Evolutionary conservation across 1,140 invertebrate genomes (phyloP).

Genomic region (Sycobia sp.): DNA sequence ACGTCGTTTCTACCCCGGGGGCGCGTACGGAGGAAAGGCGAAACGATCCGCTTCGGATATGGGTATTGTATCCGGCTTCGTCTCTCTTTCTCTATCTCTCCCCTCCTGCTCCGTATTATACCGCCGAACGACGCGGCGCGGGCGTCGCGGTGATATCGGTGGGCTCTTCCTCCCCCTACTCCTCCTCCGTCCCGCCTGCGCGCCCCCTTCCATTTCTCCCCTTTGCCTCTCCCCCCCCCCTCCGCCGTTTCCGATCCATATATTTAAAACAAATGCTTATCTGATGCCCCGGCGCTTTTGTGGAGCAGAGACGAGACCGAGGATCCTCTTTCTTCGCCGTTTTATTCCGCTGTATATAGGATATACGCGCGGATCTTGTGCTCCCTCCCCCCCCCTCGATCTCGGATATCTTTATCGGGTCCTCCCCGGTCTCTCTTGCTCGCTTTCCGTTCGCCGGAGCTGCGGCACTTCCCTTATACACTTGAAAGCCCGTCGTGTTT

Average conservation of each 20-base stretch:
- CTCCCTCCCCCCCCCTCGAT: slow-evolving; percentile 38
- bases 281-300: slow-evolving; percentile 53
- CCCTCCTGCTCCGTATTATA: too few relatives aligned
- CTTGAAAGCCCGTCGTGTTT: too few relatives aligned
- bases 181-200: too few relatives aligned
- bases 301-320: slow-evolving; percentile 50
- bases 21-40: slow-evolving; percentile 32
- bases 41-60: slow-evolving; percentile 39
- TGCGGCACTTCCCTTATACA: too few relatives aligned
- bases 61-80: slow-evolving; percentile 45
- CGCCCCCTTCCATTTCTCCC: too few relatives aligned
- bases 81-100: too few relatives aligned
- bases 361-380: neutral
- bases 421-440: neutral
- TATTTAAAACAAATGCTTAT: slow-evolving; percentile 59
- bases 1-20: neutral
- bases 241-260: slow-evolving; percentile 51
- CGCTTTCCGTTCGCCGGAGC: too few relatives aligned
- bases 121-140: too few relatives aligned
- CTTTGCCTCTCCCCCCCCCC: too few relatives aligned
- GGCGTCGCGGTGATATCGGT: too few relatives aligned
- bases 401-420: slow-evolving; percentile 28
- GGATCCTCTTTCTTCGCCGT: slow-evolving; percentile 38
- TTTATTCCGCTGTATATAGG: slow-evolving; percentile 17
- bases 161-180: too few relatives aligned